Conservation (phyloP, 2,113 vertebrate genomes). For the Xenus cinereus region DNA sequence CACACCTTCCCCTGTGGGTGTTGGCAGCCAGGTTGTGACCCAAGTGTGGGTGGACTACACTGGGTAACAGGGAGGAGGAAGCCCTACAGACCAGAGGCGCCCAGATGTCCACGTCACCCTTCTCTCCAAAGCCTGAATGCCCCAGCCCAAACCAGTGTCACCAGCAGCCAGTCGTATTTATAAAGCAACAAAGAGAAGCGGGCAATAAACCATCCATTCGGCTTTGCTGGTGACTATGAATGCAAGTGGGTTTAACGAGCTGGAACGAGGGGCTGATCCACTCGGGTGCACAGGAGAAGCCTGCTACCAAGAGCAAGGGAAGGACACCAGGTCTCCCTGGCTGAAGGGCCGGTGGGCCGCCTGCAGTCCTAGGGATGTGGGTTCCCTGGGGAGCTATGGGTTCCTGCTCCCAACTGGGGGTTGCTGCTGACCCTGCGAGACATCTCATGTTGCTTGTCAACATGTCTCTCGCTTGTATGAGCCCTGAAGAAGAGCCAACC, state of each 20-base stretch:
- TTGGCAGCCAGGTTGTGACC: neutral
- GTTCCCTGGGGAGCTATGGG: neutral
- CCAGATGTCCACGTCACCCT: neutral
- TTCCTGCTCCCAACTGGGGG: neutral
- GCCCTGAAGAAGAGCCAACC: neutral
- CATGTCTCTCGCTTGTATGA: accelerated
- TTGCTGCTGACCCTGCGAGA: neutral
- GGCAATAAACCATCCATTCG: accelerated
- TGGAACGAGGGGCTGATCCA: neutral
- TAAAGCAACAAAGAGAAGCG: neutral
- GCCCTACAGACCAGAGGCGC: accelerated
- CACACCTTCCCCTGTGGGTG: accelerated
- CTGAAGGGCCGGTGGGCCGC: neutral
- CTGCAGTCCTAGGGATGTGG: accelerated
- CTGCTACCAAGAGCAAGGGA: neutral
- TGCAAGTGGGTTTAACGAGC: neutral
- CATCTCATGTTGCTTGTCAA: neutral
- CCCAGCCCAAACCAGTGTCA: slow-evolving; percentile 12
- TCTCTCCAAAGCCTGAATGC: neutral
- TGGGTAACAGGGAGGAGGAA: accelerated
- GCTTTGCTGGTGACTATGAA: neutral
- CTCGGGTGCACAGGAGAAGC: neutral
- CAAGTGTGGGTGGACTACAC: accelerated
- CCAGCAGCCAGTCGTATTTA: neutral
- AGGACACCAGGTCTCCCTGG: neutral